phyloP scores from a whole-genome alignment of 2,113 vertebrate genomes.

The Ivindomyrus marchei region DNA sequence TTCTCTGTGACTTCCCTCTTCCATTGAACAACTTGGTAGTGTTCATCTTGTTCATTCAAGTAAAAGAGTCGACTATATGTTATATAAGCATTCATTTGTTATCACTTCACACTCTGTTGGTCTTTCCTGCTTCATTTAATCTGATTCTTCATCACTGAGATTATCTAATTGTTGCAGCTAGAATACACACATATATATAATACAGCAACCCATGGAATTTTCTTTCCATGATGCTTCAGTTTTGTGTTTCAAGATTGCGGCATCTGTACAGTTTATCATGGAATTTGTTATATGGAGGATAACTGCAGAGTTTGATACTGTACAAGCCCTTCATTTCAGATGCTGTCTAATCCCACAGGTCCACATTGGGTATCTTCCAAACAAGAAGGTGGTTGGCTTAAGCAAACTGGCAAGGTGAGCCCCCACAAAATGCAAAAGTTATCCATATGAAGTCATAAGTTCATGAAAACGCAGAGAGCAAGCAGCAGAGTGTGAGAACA shows the following conservation, averaged over 20 bases:
- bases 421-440: neutral
- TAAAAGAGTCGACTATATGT: neutral
- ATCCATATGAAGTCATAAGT: neutral
- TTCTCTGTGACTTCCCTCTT: neutral
- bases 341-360: slow-evolving; percentile 34
- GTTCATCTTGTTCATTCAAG: neutral
- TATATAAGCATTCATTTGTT: neutral
- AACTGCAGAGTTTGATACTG: neutral
- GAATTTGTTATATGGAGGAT: neutral
- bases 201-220: neutral
- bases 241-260: neutral
- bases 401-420: slow-evolving; percentile 47
- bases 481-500: neutral
- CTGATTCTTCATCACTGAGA: neutral
- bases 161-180: neutral
- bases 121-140: neutral
- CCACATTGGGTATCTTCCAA: slow-evolving; percentile 50
- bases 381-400: slow-evolving; percentile 49
- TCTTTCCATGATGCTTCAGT: neutral
- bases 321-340: neutral
- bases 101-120: neutral
- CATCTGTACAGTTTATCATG: neutral
- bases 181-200: neutral
- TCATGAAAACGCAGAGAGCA: neutral
- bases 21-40: neutral